A percentile compares a stretch with the other conserved stretches of the same genome.
Evolutionary conservation across 2,797 vertebrate genomes (phyloP).

Genomic region (Trachops cirrhosus): DNA sequence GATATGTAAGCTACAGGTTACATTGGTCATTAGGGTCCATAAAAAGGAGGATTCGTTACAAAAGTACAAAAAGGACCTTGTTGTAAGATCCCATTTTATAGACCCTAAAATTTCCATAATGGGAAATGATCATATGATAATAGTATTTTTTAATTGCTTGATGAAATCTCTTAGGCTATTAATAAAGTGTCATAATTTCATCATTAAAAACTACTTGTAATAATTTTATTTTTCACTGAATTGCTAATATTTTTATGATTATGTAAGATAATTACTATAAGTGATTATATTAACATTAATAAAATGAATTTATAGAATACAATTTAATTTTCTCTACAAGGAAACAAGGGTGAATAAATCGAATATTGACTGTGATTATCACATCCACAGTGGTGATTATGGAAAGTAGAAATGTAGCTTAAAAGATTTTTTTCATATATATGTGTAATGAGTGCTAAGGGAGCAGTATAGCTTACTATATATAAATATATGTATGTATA

Average conservation of each 20-base stretch:
- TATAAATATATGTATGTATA: not conserved
- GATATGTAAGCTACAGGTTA: not conserved
- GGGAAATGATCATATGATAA: not conserved
- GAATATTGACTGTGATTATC: slow-evolving; percentile 21
- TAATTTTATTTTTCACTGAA: slow-evolving; percentile 30
- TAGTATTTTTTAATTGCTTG: slow-evolving; percentile 27
- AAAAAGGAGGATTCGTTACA: slow-evolving; percentile 4
- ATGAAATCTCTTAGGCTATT: not conserved
- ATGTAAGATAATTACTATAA: not conserved
- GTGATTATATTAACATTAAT: slow-evolving; percentile 27
- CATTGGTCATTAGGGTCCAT: not conserved
- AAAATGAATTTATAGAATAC: slow-evolving; percentile 38
- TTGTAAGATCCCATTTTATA: not conserved
- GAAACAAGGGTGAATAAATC: slow-evolving; percentile 2
- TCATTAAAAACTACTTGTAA: not conserved
- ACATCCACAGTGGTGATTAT: not conserved
- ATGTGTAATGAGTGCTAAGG: not conserved
- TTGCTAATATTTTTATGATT: slow-evolving; percentile 14
- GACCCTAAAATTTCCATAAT: slow-evolving; percentile 17
- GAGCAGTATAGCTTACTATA: not conserved
- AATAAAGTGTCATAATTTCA: not conserved
- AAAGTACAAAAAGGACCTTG: not conserved
- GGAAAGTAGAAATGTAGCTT: slow-evolving; percentile 27
- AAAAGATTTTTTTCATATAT: not conserved
- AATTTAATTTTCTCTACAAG: slow-evolving; percentile 15